Base-by-base conservation (phyloP, 2,888 invertebrate species). In the Rhogogaster chlorosoma region DNA sequence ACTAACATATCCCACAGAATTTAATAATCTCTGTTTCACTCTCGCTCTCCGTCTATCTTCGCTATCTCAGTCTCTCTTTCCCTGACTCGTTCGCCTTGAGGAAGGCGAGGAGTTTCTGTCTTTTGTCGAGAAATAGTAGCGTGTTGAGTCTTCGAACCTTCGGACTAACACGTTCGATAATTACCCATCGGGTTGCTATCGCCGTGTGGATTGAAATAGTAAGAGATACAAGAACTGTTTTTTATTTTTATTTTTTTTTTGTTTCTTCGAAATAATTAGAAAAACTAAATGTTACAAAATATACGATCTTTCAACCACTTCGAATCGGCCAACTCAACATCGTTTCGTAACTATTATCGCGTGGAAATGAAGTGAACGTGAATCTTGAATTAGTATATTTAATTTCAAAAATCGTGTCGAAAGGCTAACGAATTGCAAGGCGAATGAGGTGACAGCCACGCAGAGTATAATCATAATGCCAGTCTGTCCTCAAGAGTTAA, bases 401-500 rank as follows among this genome's bases (percentile, higher is more conserved):
- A 49, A 61, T 61, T 10, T 61, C 3, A 61, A 61, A 61, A 61
- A 61, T 67, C 15, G 32, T 67, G 32, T 29, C 67, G 32, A 67
- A 67, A 32, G 32, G 67, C 26, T 61, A 61, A 61, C 61, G 61
- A 61, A 61, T 61, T 22, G 67, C 67, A 32, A 32, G 61, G 26
- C 32, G 32, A 29, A 32, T 6, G 32, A 67, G 32, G 67, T 67
- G 67, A 67, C 67, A 67, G 67, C 29, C 15, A 67, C 15, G 67
- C 29, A 15, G 18, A 67, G 67, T 67, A 67, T 67, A 67, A 67
- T 67, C 32, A 67, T 67, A 67, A 67, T 67, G 18, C 67, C 42
- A 73, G 42, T 77, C 77, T 77, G 53, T 77, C 45, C 77, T 77
- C 77, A 29, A 53, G 53, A 77, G 77, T 77, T 53, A 77, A 77